Percentiles rank a stretch among this genome's conserved stretches.
phyloP scores from a whole-genome alignment of 1,140 invertebrate genomes.

The Teleogryllus occipitalis region DNA sequence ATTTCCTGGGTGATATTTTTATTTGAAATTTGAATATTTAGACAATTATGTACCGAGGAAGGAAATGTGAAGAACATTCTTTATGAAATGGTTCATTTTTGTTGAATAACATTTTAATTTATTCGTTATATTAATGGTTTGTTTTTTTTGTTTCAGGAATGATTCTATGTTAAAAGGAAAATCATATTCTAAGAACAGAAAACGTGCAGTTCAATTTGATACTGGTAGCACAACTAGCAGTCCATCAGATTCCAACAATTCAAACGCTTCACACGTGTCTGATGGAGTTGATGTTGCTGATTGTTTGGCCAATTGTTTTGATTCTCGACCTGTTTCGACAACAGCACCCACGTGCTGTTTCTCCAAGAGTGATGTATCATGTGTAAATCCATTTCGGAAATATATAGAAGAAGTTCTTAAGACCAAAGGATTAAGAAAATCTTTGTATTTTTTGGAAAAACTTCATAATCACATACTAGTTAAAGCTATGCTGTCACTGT shows the following conservation, averaged over 20 bases:
- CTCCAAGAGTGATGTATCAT: neutral
- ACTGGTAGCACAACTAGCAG: constrained; percentile 26
- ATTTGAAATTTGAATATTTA: no score
- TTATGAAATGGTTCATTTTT: no score
- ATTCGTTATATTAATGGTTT: neutral
- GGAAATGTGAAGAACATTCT: no score
- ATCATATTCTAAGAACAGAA: neutral
- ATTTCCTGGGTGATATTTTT: no score
- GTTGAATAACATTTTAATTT: neutral
- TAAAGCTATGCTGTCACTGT: constrained; percentile 59
- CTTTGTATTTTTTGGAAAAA: constrained; percentile 62
- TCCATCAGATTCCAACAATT: constrained; percentile 39
- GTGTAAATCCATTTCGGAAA: constrained; percentile 41
- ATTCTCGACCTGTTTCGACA: neutral
- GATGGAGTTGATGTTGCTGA: neutral
- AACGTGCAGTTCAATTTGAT: constrained; percentile 24
- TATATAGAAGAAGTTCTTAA: constrained; percentile 83
- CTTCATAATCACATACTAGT: constrained; percentile 55
- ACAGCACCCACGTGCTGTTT: neutral
- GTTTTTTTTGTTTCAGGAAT: constrained; percentile 31
- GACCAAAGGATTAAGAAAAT: constrained; percentile 71
- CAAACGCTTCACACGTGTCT: constrained; percentile 23
- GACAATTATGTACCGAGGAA: no score
- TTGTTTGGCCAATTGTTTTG: neutral
- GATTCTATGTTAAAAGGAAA: constrained; percentile 9